Conservation (phyloP, 2,888 invertebrate genomes). For the Aplocera efformata region DNA sequence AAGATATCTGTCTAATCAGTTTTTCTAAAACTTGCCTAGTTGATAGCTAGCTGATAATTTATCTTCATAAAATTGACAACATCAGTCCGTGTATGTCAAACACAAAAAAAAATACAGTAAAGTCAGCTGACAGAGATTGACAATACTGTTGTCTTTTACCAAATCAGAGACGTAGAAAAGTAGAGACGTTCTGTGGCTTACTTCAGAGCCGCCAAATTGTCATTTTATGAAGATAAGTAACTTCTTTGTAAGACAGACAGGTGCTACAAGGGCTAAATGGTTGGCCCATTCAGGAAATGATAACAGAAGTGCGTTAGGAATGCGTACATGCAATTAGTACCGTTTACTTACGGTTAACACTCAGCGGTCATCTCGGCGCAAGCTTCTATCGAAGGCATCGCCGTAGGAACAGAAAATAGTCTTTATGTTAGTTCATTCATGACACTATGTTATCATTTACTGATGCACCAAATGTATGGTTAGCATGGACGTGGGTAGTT, state of each 20-base stretch:
- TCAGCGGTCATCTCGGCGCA: slow-evolving; percentile 57
- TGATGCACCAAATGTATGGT: slow-evolving; percentile 33
- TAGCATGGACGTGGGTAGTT: not conserved
- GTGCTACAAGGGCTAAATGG: slow-evolving; percentile 26
- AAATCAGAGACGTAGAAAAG: too few relatives aligned
- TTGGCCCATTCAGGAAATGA: slow-evolving; percentile 64
- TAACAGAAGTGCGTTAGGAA: slow-evolving; percentile 54
- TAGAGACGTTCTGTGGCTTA: too few relatives aligned
- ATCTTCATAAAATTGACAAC: too few relatives aligned
- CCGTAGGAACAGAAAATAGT: slow-evolving; percentile 53
- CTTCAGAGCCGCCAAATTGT: too few relatives aligned
- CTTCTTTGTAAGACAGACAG: not conserved
- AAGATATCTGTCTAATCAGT: too few relatives aligned
- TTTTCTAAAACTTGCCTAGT: too few relatives aligned
- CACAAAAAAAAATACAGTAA: too few relatives aligned
- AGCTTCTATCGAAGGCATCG: slow-evolving; percentile 54
- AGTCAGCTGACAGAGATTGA: too few relatives aligned
- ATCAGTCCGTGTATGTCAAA: too few relatives aligned
- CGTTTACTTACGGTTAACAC: slow-evolving; percentile 66
- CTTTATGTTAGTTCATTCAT: slow-evolving; percentile 37
- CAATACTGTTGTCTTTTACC: too few relatives aligned
- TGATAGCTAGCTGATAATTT: too few relatives aligned
- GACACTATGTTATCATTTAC: slow-evolving; percentile 62
- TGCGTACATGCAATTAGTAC: slow-evolving; percentile 47
- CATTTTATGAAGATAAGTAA: too few relatives aligned